Evolutionary conservation across 2,888 invertebrate species (phyloP).

Genomic region (Corbicula japonica): DNA sequence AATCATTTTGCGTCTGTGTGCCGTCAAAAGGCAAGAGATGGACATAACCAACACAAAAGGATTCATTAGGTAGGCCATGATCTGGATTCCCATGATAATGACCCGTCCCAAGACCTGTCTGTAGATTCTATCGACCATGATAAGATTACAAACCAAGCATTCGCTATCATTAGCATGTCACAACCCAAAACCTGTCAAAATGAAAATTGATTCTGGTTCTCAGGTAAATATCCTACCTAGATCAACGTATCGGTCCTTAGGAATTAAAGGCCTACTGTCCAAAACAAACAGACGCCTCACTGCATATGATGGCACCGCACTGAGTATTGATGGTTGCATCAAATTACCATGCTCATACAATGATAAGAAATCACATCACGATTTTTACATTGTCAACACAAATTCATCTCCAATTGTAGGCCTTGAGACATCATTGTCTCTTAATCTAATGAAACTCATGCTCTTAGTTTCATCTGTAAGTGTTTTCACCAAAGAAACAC

Average conservation of each 20-base stretch:
- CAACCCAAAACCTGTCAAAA: not conserved
- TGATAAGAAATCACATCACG: not conserved
- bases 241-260: too few relatives aligned
- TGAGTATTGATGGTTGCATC: not conserved
- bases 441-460: not conserved
- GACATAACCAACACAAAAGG: too few relatives aligned
- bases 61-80: not conserved
- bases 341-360: not conserved
- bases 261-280: too few relatives aligned
- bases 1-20: not conserved
- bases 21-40: not conserved
- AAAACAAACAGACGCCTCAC: too few relatives aligned
- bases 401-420: not conserved
- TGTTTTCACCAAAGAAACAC: conserved; percentile 34
- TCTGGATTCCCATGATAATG: not conserved
- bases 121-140: not conserved
- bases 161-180: not conserved
- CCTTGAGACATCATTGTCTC: not conserved
- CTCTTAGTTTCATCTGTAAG: not conserved
- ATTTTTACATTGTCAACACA: not conserved
- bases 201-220: too few relatives aligned
- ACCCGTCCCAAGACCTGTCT: not conserved
- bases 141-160: not conserved
- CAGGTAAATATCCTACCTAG: too few relatives aligned
- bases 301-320: too few relatives aligned